These are phyloP conservation scores for Pardalotus punctatus DNA, from an alignment of 2,113 vertebrate species.

Conservation along the genomic window DNA sequence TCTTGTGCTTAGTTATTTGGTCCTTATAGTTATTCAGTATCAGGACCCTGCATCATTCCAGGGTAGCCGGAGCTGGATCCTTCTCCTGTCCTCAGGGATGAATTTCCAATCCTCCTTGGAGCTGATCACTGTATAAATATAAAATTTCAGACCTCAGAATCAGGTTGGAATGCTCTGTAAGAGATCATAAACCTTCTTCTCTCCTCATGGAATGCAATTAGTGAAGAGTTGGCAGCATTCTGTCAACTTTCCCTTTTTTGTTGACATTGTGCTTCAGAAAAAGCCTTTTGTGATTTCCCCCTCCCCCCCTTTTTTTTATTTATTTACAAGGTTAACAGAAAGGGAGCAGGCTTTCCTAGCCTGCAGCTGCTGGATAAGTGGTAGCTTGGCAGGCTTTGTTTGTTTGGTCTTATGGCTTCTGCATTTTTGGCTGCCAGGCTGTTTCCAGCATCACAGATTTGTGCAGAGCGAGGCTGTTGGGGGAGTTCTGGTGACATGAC, in stretches of 20 bases:
- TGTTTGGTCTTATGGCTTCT: constrained; percentile 10
- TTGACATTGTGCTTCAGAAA: background rate
- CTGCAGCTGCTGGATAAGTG: constrained; percentile 25
- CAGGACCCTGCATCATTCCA: background rate
- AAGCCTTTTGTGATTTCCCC: background rate
- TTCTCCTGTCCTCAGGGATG: background rate
- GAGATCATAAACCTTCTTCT: background rate
- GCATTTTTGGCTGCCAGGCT: constrained; percentile 12
- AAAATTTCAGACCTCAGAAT: background rate
- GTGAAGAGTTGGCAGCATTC: background rate
- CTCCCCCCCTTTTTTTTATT: accelerated
- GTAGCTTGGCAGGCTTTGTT: constrained; percentile 19
- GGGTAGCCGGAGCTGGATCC: background rate
- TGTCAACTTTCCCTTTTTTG: background rate
- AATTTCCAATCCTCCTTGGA: background rate
- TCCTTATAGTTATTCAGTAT: background rate
- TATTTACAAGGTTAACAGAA: background rate
- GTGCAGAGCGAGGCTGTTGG: background rate
- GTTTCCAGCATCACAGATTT: background rate
- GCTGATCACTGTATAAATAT: background rate
- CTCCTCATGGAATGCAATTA: background rate
- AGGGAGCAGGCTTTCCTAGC: constrained; percentile 31
- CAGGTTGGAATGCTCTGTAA: background rate
- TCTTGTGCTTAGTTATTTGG: background rate
- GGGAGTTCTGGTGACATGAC: background rate